Base-by-base conservation (phyloP, 2,888 invertebrate genomes). In the Ametastegia equiseti region DNA sequence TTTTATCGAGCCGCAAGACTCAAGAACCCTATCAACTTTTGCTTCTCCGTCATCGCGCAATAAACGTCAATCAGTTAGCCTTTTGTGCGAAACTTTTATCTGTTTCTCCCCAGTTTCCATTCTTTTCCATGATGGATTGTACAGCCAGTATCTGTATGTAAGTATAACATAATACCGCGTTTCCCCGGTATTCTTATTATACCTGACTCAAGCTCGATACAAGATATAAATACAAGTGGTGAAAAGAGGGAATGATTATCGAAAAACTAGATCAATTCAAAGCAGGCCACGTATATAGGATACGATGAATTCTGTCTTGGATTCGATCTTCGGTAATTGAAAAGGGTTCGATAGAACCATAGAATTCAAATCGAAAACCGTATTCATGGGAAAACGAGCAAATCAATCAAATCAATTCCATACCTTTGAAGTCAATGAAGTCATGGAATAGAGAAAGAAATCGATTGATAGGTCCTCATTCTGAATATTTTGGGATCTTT, bases 71-170 rank as follows among this genome's bases (percentile, higher is more conserved):
- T 71, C 71, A 45, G 71, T 71, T 67, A 47, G 47, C 54, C 73
- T 36, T 75, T 75, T 75, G 36, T 50, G 50, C 13, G 33, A 11
- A 54, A 75, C 73, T 75, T 75, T 75, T 75, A 54, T 50, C 54
- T 36, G 50, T 54, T n/a, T 0, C 33, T 36, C 33, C 33, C 33
- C 73, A 54, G 54, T 75, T 36, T 75, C 36, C 54, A 75, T 75
- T 75, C 73, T 75, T 50, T 54, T 75, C 54, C 33, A 36, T 75
- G 73, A 75, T 50, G 54, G 73, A 75, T 75, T 36, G 33, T 54
- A 19, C 19, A 19, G 45, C 45, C 36, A 19, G 73, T 75, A 54
- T 75, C 30, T 75, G 54, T 75, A 33, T n/a, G n/a, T 75, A 54
- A 65, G 39, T 33, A n/a, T 36, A 36, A 33, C 65, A 19, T 39